phyloP scores from a whole-genome alignment of 2,888 invertebrate species.

The Pharmacophagus antenor region DNA sequence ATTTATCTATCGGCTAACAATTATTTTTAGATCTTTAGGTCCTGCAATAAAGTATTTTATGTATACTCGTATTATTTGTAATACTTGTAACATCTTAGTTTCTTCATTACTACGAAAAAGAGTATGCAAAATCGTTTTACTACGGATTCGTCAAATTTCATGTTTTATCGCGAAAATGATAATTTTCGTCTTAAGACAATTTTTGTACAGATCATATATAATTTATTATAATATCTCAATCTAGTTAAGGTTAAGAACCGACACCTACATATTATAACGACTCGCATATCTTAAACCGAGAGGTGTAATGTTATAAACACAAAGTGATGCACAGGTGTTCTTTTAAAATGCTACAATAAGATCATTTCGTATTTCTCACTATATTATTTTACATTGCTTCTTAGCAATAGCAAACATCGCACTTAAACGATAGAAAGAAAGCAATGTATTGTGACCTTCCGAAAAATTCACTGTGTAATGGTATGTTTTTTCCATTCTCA shows the following conservation, averaged over 20 bases:
- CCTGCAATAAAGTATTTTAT: too few relatives aligned
- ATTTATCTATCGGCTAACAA: too few relatives aligned
- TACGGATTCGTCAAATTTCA: too few relatives aligned
- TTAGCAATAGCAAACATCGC: not conserved
- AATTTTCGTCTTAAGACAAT: too few relatives aligned
- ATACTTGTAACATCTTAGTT: too few relatives aligned
- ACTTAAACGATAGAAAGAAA: conserved; percentile 13
- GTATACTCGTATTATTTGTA: too few relatives aligned
- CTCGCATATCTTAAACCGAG: conserved; percentile 58
- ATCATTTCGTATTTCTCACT: conserved; percentile 32
- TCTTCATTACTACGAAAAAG: too few relatives aligned
- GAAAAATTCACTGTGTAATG: conserved; percentile 16
- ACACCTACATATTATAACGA: conserved; percentile 66
- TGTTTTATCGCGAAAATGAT: too few relatives aligned
- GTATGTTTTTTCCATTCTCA: conserved; percentile 39
- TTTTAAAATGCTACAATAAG: conserved; percentile 38
- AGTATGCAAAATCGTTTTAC: too few relatives aligned
- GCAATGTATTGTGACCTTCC: conserved; percentile 40
- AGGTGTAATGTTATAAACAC: conserved; percentile 76
- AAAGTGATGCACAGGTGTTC: conserved; percentile 71
- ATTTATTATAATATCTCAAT: not conserved
- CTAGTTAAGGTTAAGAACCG: not conserved
- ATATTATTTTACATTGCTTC: conserved; percentile 32
- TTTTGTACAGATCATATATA: not conserved
- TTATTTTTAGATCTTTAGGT: too few relatives aligned